Evolutionary conservation across 2,797 vertebrate genomes (phyloP), one percentile per base, ranked within the genome.

Genomic region (Alca torda): DNA sequence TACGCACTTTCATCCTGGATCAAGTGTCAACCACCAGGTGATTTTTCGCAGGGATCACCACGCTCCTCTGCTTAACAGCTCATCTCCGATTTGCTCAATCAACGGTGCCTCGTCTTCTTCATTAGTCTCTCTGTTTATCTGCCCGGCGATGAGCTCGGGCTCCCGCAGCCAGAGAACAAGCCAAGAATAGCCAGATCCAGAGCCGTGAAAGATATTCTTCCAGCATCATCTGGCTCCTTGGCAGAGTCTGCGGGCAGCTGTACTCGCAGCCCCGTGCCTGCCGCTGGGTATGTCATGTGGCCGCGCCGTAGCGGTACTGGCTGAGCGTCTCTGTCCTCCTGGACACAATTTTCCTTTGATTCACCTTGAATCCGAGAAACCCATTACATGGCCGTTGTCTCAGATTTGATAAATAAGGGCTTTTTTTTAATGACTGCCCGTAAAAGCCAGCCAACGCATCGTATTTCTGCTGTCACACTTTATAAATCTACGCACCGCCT

Each of bases 291-390:
- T 87, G 84, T 96, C 96, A 80, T 83, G 89, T 75, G 96, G 84
- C 94, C 87, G 10, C 17, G 12, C 74, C 45, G 4, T 46, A 41
- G 83, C 26, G 60, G 46, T 30, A 45, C 87, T 72, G 69, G 91
- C 83, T 70, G 79, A 95, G 86, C 93, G 67, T 85, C 91, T 87
- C 95, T 51, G 57, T 93, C 88, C 95, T 98, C 95, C 90, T 96
- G 94, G 90, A 95, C 89, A 95, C 59, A 54, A 54, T 93, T 96
- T 98, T 93, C 96, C 95, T 98, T 97, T 95, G 95, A 93, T 95
- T 97, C 96, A 97, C 96, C 97, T 98, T 98, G 96, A 97, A 96
- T 96, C 78, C 1, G 6, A 97, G 95, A 92, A 89, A 69, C 60
- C 21, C n/a, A 0, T 80, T 95, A 84, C 24, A 11, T 28, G 84